phyloP scores from a whole-genome alignment of 1,140 invertebrate species.

The Danaus plexippus region DNA sequence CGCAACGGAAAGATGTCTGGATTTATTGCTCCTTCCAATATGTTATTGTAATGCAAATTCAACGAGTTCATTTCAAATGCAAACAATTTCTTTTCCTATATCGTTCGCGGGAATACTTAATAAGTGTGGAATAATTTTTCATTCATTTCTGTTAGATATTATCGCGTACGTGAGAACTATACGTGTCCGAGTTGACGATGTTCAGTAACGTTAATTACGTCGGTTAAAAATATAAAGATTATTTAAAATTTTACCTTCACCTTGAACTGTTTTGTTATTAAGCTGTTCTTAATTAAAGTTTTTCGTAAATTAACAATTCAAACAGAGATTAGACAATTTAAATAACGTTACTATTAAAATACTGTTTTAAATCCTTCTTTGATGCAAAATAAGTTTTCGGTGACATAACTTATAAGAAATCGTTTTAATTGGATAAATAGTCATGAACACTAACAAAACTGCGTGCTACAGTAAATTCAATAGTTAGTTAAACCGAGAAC shows the following conservation, averaged over 20 bases:
- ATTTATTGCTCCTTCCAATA: constrained; percentile 36
- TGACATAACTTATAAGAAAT: neutral
- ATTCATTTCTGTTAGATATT: constrained; percentile 21
- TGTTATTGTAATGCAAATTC: constrained; percentile 33
- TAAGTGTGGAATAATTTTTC: constrained; percentile 14
- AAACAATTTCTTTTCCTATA: constrained; percentile 35
- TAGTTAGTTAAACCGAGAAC: too few relatives aligned
- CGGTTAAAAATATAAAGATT: constrained; percentile 2
- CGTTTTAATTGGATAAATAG: too few relatives aligned
- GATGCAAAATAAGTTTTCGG: neutral
- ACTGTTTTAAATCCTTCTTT: neutral
- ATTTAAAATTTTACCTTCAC: neutral
- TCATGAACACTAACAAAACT: too few relatives aligned
- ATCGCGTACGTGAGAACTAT: constrained; percentile 9
- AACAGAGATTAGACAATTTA: too few relatives aligned
- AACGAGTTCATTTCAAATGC: constrained; percentile 25
- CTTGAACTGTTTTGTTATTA: neutral
- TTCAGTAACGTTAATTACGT: neutral
- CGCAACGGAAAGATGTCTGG: constrained; percentile 37
- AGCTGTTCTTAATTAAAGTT: neutral
- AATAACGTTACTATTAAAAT: neutral
- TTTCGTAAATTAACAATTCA: too few relatives aligned
- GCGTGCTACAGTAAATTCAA: too few relatives aligned
- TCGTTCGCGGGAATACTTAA: constrained; percentile 27
- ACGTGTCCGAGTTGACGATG: constrained; percentile 11